phyloP scores from a whole-genome alignment of 1,140 invertebrate species.

The Lineus longissimus region DNA sequence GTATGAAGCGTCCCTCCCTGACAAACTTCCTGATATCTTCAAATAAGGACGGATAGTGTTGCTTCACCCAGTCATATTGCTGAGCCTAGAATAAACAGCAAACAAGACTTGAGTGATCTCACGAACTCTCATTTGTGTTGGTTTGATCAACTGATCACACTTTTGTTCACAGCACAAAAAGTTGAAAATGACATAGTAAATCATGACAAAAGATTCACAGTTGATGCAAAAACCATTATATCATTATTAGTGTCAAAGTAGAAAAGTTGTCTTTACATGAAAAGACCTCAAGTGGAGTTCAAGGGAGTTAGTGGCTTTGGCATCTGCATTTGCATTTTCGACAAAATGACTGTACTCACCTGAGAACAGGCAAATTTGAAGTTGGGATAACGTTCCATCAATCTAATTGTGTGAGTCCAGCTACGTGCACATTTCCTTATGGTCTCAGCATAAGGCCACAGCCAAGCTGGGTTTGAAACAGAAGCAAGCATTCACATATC shows the following conservation, averaged over 20 bases:
- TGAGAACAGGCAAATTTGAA: conserved; percentile 59
- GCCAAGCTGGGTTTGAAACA: conserved; percentile 51
- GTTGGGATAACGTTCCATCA: conserved; percentile 59
- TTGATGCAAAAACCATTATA: no score
- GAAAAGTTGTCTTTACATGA: no score
- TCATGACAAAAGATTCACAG: no score
- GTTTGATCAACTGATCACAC: no score
- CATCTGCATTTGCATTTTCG: no score
- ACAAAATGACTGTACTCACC: conserved; percentile 38
- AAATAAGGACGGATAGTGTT: conserved; percentile 56
- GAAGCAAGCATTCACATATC: not conserved
- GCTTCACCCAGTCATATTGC: conserved; percentile 59
- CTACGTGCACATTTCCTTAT: conserved; percentile 59
- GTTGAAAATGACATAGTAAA: no score
- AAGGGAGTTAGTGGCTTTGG: no score
- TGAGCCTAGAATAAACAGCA: conserved; percentile 56
- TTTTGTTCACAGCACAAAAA: no score
- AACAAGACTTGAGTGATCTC: not conserved
- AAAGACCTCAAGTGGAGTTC: no score
- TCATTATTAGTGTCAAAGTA: no score
- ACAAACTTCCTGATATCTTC: conserved; percentile 52
- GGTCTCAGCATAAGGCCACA: conserved; percentile 61
- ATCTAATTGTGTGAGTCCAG: conserved; percentile 54
- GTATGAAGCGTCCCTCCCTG: conserved; percentile 54
- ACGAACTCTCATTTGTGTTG: no score